These are phyloP conservation scores for Amphipyra berbera DNA, from an alignment of 2,888 invertebrate species.

Conservation along the genomic window DNA sequence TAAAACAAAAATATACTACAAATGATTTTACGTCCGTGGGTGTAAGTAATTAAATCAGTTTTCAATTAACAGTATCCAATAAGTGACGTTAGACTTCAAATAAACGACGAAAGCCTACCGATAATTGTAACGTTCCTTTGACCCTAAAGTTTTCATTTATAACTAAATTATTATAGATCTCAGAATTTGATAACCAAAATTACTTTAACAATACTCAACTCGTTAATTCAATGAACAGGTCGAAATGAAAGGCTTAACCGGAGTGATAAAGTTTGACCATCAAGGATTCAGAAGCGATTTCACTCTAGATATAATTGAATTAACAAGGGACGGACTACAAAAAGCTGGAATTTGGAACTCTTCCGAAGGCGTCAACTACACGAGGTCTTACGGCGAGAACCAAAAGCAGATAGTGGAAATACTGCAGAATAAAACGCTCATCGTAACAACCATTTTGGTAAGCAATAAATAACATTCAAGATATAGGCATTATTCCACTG, in stretches of 20 bases:
- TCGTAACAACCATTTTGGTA: slow-evolving; percentile 97
- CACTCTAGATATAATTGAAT: slow-evolving; percentile 96
- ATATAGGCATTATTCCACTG: slow-evolving; percentile 67
- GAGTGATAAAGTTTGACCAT: slow-evolving; percentile 97
- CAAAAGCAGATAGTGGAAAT: slow-evolving; percentile 97
- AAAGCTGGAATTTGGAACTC: slow-evolving; percentile 97
- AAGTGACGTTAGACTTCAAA: slow-evolving; percentile 6
- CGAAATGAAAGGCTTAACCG: slow-evolving; percentile 97
- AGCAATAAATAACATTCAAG: slow-evolving; percentile 75
- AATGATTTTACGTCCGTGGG: neutral
- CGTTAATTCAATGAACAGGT: slow-evolving; percentile 90
- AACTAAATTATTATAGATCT: slow-evolving; percentile 49
- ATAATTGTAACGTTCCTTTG: slow-evolving; percentile 14
- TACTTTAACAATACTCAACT: slow-evolving; percentile 47
- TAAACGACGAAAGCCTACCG: slow-evolving; percentile 14
- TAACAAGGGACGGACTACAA: slow-evolving; percentile 95
- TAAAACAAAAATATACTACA: too few relatives aligned
- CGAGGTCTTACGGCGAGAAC: slow-evolving; percentile 95
- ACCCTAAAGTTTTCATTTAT: slow-evolving; percentile 36
- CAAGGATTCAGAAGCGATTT: slow-evolving; percentile 98
- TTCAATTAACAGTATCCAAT: slow-evolving; percentile 30
- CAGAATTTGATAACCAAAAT: slow-evolving; percentile 56
- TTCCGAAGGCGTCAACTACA: slow-evolving; percentile 96
- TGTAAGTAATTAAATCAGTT: neutral
- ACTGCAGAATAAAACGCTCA: slow-evolving; percentile 96